Evolutionary conservation across 2,797 vertebrate species (phyloP).

Genomic region (Clangula hyemalis): DNA sequence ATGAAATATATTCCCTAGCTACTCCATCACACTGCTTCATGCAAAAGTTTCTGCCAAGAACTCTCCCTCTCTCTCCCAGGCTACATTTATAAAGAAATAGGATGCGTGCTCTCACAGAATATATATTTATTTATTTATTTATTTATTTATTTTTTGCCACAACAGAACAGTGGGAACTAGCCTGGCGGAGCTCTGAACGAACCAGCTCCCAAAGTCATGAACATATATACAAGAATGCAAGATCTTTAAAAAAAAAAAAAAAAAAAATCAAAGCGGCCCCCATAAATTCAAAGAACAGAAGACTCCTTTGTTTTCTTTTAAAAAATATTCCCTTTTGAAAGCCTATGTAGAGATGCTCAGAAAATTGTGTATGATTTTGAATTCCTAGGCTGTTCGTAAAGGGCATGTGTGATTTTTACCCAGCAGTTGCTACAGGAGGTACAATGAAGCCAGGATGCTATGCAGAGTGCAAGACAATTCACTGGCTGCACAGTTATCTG

Average conservation of each 20-base stretch:
- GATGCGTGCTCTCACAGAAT: neutral
- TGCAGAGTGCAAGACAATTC: neutral
- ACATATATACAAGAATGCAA: neutral
- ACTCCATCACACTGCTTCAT: neutral
- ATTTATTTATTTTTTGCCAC: neutral
- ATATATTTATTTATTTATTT: neutral
- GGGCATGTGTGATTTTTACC: neutral
- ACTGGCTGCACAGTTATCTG: neutral
- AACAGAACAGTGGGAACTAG: neutral
- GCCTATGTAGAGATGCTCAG: neutral
- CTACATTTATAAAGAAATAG: neutral
- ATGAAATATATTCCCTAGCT: constrained; percentile 15
- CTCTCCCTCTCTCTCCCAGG: neutral
- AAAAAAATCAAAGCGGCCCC: neutral
- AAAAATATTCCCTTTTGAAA: neutral
- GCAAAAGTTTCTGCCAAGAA: constrained; percentile 1
- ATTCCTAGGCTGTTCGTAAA: neutral
- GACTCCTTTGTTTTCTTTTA: neutral
- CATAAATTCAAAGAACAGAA: neutral
- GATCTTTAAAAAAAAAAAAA: neutral
- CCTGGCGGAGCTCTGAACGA: neutral
- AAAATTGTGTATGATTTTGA: neutral
- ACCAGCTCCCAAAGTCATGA: neutral
- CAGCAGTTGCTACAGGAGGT: neutral
- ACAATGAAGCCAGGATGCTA: neutral